These are phyloP conservation scores for Megastigmus dorsalis DNA, from an alignment of 2,888 invertebrate species.

Conservation along the genomic window DNA sequence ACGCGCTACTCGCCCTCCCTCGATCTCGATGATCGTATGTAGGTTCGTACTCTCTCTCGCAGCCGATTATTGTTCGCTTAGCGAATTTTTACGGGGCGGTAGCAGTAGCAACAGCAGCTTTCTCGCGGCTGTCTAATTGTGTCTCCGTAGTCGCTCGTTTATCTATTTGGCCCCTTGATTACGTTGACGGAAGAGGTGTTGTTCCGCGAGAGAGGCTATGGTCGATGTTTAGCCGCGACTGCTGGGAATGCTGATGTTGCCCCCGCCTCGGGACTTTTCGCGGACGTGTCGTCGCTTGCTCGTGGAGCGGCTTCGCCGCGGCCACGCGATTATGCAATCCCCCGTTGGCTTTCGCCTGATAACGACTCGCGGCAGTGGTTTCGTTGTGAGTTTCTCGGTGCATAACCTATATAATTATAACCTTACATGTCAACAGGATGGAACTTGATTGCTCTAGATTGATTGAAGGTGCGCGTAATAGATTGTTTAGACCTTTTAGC, in stretches of 20 bases:
- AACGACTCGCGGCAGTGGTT: not conserved
- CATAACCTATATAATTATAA: slow-evolving; percentile 55
- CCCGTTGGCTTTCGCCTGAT: not conserved
- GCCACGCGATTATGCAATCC: slow-evolving; percentile 45
- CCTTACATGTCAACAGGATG: slow-evolving; percentile 55
- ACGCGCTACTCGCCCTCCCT: slow-evolving; percentile 16
- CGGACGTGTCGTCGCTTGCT: slow-evolving; percentile 22
- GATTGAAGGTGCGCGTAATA: not conserved
- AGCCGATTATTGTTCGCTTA: too few species aligned
- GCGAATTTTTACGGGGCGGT: not conserved
- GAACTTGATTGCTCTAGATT: slow-evolving; percentile 13
- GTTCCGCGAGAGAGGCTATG: slow-evolving; percentile 63
- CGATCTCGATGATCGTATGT: too few species aligned
- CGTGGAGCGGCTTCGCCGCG: slow-evolving; percentile 15
- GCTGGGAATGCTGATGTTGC: not conserved
- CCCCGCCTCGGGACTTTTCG: slow-evolving; percentile 34
- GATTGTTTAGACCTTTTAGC: not conserved
- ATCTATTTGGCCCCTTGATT: too few species aligned
- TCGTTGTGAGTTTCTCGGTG: slow-evolving; percentile 1
- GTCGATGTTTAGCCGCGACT: slow-evolving; percentile 50
- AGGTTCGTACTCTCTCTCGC: too few species aligned
- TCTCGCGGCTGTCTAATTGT: too few species aligned
- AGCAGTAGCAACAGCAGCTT: not conserved
- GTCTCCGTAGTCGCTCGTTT: too few species aligned
- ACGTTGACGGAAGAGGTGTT: too few species aligned